Evolutionary conservation across 2,888 invertebrate genomes (phyloP).

Genomic region (Trypoxylon attenuatum): DNA sequence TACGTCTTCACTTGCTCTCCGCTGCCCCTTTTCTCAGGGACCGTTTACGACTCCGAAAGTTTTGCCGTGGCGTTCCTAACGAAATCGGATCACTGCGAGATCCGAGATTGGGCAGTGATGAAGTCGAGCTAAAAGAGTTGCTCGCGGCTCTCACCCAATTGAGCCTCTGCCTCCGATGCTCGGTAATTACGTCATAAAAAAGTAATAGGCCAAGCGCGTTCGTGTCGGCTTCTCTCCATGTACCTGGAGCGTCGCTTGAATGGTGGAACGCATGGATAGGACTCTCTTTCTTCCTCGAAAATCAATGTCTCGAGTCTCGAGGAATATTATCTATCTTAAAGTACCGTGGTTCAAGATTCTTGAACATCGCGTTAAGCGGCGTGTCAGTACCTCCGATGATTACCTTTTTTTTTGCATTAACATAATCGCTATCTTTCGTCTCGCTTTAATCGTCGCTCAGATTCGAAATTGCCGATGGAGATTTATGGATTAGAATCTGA

Average conservation of each 20-base stretch:
- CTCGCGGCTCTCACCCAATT: conserved; percentile 31
- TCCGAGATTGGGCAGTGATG: conserved; percentile 10
- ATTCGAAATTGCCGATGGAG: not conserved
- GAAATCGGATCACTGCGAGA: conserved; percentile 41
- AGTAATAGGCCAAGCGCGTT: conserved; percentile 48
- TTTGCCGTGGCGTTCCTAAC: not conserved
- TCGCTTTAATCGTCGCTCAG: not conserved
- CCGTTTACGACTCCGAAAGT: not conserved
- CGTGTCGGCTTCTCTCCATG: conserved; percentile 4
- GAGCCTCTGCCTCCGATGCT: conserved; percentile 22
- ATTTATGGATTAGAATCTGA: not conserved
- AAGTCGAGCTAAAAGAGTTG: conserved; percentile 6
- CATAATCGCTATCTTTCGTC: not conserved
- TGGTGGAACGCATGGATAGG: conserved; percentile 15
- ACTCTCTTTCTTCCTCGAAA: conserved; percentile 5
- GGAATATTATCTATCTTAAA: not conserved
- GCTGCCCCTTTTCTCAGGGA: not conserved
- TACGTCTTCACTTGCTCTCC: conserved; percentile 19
- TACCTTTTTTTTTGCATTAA: not conserved
- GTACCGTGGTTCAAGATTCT: not conserved
- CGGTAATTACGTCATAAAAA: conserved; percentile 50
- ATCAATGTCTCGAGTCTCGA: not conserved
- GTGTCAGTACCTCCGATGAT: not conserved
- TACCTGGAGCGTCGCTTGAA: not conserved
- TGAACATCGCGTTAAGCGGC: not conserved